These are phyloP conservation scores for Aphelinus atriplicis DNA, from an alignment of 1,140 invertebrate species.

Conservation along the genomic window DNA sequence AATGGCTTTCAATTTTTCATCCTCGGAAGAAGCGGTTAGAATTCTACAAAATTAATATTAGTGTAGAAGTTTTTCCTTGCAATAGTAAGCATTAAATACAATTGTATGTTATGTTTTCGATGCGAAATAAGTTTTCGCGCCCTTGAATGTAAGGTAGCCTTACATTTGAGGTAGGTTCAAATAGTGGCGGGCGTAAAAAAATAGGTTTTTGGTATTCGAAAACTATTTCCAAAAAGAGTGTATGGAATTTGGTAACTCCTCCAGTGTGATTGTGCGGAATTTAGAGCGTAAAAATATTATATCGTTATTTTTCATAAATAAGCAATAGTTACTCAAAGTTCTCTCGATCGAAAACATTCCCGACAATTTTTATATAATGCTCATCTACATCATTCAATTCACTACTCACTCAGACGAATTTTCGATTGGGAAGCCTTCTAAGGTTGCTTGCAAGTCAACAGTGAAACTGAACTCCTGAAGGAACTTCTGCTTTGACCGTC, in stretches of 20 bases:
- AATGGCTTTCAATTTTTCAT: conserved; percentile 69
- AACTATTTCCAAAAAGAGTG: no score
- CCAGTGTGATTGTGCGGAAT: no score
- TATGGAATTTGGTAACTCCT: no score
- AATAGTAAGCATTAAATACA: conserved; percentile 22
- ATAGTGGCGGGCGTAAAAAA: no score
- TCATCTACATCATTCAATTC: background rate
- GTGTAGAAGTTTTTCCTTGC: background rate
- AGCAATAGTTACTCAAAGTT: background rate
- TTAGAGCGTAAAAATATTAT: conserved; percentile 47
- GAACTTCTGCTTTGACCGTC: conserved; percentile 69
- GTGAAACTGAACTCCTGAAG: conserved; percentile 66
- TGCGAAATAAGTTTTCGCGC: background rate
- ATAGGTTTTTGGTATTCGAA: no score
- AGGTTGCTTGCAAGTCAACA: conserved; percentile 61
- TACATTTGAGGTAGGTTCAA: no score
- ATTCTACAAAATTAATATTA: conserved; percentile 62
- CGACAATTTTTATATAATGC: no score
- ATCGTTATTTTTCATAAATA: background rate
- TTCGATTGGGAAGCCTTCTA: conserved; percentile 67
- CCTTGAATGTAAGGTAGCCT: no score
- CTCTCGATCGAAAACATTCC: no score
- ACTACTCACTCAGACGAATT: conserved; percentile 70
- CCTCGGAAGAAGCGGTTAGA: conserved; percentile 68
- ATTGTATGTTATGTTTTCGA: conserved; percentile 15